Percentiles rank a stretch among this genome's conserved stretches.
Evolutionary conservation across 2,113 vertebrate species (phyloP).

Genomic region (Channa argus): DNA sequence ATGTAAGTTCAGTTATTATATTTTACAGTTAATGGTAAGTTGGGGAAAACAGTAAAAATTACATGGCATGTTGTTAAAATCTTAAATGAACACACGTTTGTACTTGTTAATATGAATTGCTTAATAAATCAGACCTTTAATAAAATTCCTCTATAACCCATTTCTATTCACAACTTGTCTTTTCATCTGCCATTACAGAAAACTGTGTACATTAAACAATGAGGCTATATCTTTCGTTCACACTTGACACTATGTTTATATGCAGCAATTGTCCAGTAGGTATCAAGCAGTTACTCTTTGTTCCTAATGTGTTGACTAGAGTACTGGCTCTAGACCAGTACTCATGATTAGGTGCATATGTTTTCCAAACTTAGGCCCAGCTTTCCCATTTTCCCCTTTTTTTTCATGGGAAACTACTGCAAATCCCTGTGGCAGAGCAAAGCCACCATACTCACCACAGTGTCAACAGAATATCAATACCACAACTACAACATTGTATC

Average conservation of each 20-base stretch:
- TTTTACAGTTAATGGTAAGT: too few species aligned
- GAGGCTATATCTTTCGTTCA: neutral
- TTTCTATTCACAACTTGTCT: neutral
- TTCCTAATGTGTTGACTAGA: conserved; percentile 10
- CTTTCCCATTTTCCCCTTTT: neutral
- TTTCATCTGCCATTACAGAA: neutral
- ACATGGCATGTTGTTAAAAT: neutral
- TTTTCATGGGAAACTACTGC: conserved; percentile 11
- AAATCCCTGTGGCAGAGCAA: conserved; percentile 21
- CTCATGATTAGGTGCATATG: conserved; percentile 1
- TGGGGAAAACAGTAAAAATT: neutral
- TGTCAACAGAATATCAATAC: conserved; percentile 29
- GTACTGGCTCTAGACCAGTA: conserved; percentile 10
- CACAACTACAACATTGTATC: conserved; percentile 9
- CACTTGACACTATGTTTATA: neutral
- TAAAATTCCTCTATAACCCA: neutral
- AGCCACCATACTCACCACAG: conserved; percentile 12
- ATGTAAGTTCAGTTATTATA: too few species aligned
- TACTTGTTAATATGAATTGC: neutral
- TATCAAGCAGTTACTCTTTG: conserved; percentile 10
- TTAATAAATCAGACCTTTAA: neutral
- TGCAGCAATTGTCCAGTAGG: neutral
- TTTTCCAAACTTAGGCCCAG: conserved; percentile 3
- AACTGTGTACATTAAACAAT: neutral
- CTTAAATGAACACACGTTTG: neutral